Conservation (phyloP, 2,888 invertebrate genomes). For the Chrysolina oricalcia region DNA sequence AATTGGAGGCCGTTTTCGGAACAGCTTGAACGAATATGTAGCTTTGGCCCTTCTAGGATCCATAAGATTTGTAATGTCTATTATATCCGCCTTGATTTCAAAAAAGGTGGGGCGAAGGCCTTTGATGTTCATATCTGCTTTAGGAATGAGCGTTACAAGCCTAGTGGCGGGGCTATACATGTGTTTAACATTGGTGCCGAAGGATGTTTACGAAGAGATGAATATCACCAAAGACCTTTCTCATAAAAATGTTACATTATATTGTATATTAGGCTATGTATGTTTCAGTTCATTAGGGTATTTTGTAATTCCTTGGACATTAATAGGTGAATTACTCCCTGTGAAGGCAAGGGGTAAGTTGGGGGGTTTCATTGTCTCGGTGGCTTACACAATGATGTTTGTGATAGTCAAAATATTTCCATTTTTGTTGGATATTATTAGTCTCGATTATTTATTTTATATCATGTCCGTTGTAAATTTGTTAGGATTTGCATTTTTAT, state of each 20-base stretch:
- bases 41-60: conserved; percentile 73
- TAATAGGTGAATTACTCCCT: conserved; percentile 74
- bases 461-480: conserved; percentile 72
- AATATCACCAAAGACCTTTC: conserved; percentile 58
- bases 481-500: conserved; percentile 71
- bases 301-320: conserved; percentile 76
- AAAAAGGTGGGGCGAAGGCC: conserved; percentile 72
- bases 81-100: conserved; percentile 72
- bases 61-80: conserved; percentile 74
- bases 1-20: conserved; percentile 71
- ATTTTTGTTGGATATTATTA: conserved; percentile 68
- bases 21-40: conserved; percentile 71
- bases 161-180: conserved; percentile 67
- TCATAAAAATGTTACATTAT: conserved; percentile 70
- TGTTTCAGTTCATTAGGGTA: conserved; percentile 74
- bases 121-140: conserved; percentile 72
- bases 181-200: conserved; percentile 57
- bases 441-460: conserved; percentile 72
- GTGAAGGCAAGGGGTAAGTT: conserved; percentile 73
- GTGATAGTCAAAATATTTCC: conserved; percentile 74
- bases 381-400: conserved; percentile 76
- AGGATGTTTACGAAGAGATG: conserved; percentile 58
- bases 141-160: conserved; percentile 74
- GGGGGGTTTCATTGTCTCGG: conserved; percentile 73
- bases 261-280: conserved; percentile 73